Evolutionary conservation across 2,888 invertebrate species (phyloP), one percentile per base, ranked within the genome.

Genomic region (Drosophila mulleri): DNA sequence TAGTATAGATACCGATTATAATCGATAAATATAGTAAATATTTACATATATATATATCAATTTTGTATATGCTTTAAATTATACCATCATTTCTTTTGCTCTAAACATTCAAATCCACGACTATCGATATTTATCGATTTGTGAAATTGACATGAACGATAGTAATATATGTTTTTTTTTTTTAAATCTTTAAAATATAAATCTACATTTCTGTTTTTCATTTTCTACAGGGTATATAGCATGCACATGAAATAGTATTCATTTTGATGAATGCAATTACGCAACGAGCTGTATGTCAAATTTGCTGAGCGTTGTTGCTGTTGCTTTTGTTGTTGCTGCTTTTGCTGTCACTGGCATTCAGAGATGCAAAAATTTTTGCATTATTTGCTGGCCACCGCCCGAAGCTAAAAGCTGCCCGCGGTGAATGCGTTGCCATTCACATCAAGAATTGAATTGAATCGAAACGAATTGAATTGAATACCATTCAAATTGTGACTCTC

Each of bases 251-350:
- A 74, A 65, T 50, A 44, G 62, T 71, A 72, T 72, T 73, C 73
- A 72, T 72, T 72, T 71, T 74, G 63, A 78, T 80, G 70, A 86
- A 83, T 84, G 78, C 78, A 84, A 83, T 83, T 86, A 84, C 80
- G 71, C 75, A 78, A 75, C 72, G 75, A 68, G 60, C 48, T 68
- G 37, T 68, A 60, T 72, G 54, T 65, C 54, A 75, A 72, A 72
- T 76, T 75, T 67, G 63, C 67, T 62, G 41, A 16, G 32, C 32
- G 20, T 26, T 60, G 32, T 20, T 56, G 18, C 2, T 39, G 26
- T 29, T 54, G 9, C 11, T 26, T 2, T 48, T 57, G 35, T 11
- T 29, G n/a, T 44, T 64, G 41, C 6, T 60, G 23, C 32, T 72
- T 57, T 58, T 67, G 62, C 37, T 75, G 57, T 58, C 60, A 35